Evolutionary conservation across 1,140 invertebrate genomes (phyloP).

Genomic region (Lordiphosa stackelbergi): DNA sequence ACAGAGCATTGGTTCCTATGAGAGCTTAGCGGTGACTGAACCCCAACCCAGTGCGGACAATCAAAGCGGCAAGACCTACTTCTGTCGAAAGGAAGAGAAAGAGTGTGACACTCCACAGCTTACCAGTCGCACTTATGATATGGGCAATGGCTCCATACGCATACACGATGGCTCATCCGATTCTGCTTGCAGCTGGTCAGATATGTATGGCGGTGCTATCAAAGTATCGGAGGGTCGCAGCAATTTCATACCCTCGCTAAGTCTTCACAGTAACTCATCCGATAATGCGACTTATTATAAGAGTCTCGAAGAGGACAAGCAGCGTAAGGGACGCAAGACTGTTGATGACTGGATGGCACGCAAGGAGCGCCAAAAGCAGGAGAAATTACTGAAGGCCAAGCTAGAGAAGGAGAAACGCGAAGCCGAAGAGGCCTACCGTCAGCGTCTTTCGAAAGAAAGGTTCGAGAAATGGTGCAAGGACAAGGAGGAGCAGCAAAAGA

Average conservation of each 20-base stretch:
- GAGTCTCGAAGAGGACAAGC: conserved; percentile 27
- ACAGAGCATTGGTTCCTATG: conserved; percentile 21
- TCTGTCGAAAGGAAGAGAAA: neutral
- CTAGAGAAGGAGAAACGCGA: conserved; percentile 29
- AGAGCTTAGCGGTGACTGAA: conserved; percentile 3
- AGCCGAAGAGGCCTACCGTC: conserved; percentile 31
- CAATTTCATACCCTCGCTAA: conserved; percentile 40
- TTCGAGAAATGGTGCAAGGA: conserved; percentile 41
- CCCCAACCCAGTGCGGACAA: conserved; percentile 14
- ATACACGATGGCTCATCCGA: conserved; percentile 32
- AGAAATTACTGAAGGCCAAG: conserved; percentile 34
- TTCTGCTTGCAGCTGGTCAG: conserved; percentile 52
- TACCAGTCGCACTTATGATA: conserved; percentile 45
- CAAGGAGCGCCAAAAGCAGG: conserved; percentile 44
- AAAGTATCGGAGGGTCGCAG: conserved; percentile 32
- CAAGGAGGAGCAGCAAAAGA: conserved; percentile 28
- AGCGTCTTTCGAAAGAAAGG: conserved; percentile 35
- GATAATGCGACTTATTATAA: conserved; percentile 44
- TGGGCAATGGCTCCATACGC: conserved; percentile 10
- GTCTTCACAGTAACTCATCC: conserved; percentile 25
- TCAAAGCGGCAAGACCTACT: conserved; percentile 14
- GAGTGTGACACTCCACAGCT: conserved; percentile 6
- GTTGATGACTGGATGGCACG: conserved; percentile 46
- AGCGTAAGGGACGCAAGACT: conserved; percentile 14
- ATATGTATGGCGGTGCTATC: conserved; percentile 42